These are phyloP conservation scores for Linhomoeus sp. DNA, from an alignment of 2,888 invertebrate species.

Conservation along the genomic window DNA sequence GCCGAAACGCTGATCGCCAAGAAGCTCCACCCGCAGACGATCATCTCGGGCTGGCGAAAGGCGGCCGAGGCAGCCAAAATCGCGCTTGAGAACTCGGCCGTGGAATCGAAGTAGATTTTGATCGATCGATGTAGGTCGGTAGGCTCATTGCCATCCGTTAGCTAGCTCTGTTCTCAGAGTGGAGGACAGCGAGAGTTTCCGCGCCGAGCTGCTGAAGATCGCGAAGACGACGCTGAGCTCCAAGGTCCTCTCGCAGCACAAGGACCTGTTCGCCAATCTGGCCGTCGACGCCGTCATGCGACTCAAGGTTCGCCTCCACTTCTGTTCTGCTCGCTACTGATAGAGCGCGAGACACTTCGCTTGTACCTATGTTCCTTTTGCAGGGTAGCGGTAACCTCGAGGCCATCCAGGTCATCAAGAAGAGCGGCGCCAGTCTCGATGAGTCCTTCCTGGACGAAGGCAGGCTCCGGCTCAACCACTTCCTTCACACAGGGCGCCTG, in stretches of 20 bases:
- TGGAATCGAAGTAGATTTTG: conserved; percentile 47
- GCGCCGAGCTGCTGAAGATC: conserved; percentile 77
- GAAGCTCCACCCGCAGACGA: conserved; percentile 92
- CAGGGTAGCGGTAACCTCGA: conserved; percentile 72
- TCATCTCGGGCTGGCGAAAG: conserved; percentile 81
- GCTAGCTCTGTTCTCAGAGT: neutral
- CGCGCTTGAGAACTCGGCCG: conserved; percentile 55
- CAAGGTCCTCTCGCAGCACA: conserved; percentile 89
- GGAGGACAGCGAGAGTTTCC: conserved; percentile 41
- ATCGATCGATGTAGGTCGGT: no score
- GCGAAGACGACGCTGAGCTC: conserved; percentile 91
- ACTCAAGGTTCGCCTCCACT: conserved; percentile 45
- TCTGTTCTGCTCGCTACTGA: no score
- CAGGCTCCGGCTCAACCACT: conserved; percentile 10
- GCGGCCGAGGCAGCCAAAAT: conserved; percentile 62
- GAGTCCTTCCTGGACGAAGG: conserved; percentile 81
- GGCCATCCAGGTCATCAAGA: conserved; percentile 93
- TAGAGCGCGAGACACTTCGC: no score
- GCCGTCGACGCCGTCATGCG: conserved; percentile 86
- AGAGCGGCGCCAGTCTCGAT: conserved; percentile 68
- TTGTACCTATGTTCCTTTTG: no score
- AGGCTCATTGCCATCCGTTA: no score
- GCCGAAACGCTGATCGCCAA: conserved; percentile 79
- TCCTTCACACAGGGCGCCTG: no score
- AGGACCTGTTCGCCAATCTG: conserved; percentile 80